Conservation (phyloP, 2,888 invertebrate genomes). For the Pilophorus perplexus region DNA sequence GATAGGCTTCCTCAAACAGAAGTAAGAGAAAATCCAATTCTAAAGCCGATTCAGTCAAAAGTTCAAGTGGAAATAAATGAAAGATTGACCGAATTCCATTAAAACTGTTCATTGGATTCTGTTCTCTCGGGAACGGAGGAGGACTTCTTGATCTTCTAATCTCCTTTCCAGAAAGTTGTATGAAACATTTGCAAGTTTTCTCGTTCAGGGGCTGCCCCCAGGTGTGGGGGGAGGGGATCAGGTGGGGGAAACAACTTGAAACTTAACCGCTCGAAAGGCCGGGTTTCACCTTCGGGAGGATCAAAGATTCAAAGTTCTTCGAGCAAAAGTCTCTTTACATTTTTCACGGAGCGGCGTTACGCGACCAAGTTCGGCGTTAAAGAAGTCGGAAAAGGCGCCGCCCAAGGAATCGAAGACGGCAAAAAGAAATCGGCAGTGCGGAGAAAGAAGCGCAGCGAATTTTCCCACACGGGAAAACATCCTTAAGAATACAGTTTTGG, state of each 20-base stretch:
- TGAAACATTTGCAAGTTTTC: conserved; percentile 40
- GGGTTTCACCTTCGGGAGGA: conserved; percentile 9
- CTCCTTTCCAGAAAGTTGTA: conserved; percentile 38
- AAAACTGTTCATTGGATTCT: conserved; percentile 39
- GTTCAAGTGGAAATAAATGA: conserved; percentile 40
- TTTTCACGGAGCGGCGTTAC: conserved; percentile 34
- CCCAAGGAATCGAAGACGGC: background rate
- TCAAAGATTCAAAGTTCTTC: conserved; percentile 37
- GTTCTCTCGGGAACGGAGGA: conserved; percentile 8
- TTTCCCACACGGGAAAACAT: no score
- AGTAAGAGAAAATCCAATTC: conserved; percentile 26
- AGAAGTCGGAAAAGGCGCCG: background rate
- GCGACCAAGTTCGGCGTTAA: background rate
- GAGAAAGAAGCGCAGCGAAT: no score
- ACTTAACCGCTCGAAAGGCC: conserved; percentile 18
- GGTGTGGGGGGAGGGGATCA: background rate
- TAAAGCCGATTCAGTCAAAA: conserved; percentile 26
- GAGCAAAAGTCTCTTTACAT: conserved; percentile 22
- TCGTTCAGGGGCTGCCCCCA: conserved; percentile 18
- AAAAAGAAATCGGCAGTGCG: no score
- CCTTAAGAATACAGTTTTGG: no score
- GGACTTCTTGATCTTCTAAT: conserved; percentile 39
- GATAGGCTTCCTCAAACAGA: background rate
- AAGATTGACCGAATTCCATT: conserved; percentile 40
- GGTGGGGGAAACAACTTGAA: conserved; percentile 34